Base-by-base conservation (phyloP, 2,888 invertebrate genomes). In the Sesamia inferens region DNA sequence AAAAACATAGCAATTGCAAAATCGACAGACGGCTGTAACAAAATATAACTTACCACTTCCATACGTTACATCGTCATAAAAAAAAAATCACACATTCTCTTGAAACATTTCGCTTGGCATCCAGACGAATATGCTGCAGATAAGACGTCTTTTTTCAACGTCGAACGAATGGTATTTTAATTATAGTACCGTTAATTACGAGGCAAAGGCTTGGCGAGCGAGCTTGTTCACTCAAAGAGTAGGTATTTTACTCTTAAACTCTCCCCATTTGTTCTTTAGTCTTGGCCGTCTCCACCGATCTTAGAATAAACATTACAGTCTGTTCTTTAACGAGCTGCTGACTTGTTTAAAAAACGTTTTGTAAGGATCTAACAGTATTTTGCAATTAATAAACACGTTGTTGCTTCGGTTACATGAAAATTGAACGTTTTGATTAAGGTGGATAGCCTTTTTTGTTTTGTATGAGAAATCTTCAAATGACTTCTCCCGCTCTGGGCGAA, bases 101-200 rank as follows among this genome's bases (percentile, higher is more conserved):
- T 54, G 55, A 54, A 66, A 83, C 65, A 63, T 64, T 71, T 54
- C 59, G 61, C 59, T 71, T 65, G 69, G 78, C 70, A 74, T 76
- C 61, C 66, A 74, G 82, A 84, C 81, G 79, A 77, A 82, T 82
- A 79, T 85, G 76, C 77, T 78, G 73, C 67, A 80, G 83, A 85
- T 85, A 78, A 85, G 80, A 80, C 81, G 62, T 84, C 78, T 86
- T 89, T 92, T 92, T 92, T 92, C 92, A 89, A 64, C 90, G 91
- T 91, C 48, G 90, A 93, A 93, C 91, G 92, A 92, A 94, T 92
- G 94, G 94, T 93, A 94, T 95, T 95, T 95, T 95, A 95, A 95
- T 96, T 94, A 95, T 91, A 91, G 89, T 90, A 88, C 90, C 91
- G 92, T 94, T 95, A 94, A 95, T 95, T 94, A 94, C 93, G 91